Conservation (phyloP, 2,113 vertebrate species). For the Myrmophylax atrothorax region DNA sequence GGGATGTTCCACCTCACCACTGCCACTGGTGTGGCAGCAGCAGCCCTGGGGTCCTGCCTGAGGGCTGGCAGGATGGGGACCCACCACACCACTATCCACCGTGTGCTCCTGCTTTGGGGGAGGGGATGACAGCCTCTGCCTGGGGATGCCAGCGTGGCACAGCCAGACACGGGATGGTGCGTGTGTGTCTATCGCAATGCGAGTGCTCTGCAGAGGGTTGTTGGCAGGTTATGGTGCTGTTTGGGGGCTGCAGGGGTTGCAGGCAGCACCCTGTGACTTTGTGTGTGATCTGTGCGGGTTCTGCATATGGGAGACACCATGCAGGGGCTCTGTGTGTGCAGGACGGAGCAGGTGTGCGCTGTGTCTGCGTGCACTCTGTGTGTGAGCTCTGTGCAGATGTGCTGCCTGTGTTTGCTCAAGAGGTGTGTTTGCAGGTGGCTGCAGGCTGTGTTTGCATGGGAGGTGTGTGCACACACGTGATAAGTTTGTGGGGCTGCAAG, state of each 20-base stretch:
- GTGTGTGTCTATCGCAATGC: neutral
- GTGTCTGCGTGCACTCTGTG: rapidly evolving
- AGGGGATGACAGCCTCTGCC: neutral
- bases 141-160: rapidly evolving
- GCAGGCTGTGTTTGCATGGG: neutral
- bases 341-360: neutral
- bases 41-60: neutral
- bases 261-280: neutral
- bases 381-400: neutral
- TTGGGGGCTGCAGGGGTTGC: neutral
- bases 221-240: neutral
- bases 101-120: neutral
- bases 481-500: neutral
- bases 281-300: neutral
- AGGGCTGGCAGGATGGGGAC: neutral
- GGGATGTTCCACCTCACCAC: neutral
- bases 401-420: neutral
- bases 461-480: rapidly evolving
- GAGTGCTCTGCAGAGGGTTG: neutral
- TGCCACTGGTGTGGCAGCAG: neutral
- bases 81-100: rapidly evolving
- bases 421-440: neutral
- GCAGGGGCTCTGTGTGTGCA: neutral
- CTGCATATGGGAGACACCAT: neutral
- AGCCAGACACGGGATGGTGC: neutral